Evolutionary conservation across 1,140 invertebrate genomes (phyloP).

Genomic region (Aphelenchoides besseyi): DNA sequence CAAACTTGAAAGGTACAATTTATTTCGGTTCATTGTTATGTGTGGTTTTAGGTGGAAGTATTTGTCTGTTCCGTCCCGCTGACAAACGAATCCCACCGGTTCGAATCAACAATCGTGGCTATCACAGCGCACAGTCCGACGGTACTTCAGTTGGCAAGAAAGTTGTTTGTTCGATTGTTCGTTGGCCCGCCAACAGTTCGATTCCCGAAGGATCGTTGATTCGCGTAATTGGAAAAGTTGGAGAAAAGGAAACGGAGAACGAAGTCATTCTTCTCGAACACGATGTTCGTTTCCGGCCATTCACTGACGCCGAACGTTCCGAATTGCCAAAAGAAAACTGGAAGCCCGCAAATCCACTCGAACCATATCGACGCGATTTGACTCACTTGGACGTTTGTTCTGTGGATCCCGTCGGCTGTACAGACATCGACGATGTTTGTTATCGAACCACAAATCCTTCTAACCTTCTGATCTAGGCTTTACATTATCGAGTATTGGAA

Average conservation of each 20-base stretch:
- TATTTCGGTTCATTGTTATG: conserved; percentile 24
- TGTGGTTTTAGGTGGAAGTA: conserved; percentile 67
- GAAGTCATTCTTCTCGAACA: conserved; percentile 80
- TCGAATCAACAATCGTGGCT: conserved; percentile 84
- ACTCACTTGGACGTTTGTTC: conserved; percentile 83
- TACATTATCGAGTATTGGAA: conserved; percentile 78
- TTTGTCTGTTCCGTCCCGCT: conserved; percentile 82
- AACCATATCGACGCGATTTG: conserved; percentile 45
- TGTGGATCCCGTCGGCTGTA: conserved; percentile 96
- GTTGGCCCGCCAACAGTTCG: conserved; percentile 65
- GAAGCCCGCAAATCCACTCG: conserved; percentile 68
- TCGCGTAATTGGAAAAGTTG: conserved; percentile 89
- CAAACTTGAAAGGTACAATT: conserved; percentile 68
- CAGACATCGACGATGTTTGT: conserved; percentile 99
- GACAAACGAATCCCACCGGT: conserved; percentile 85
- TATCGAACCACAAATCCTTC: too few species aligned
- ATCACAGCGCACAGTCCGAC: conserved; percentile 75
- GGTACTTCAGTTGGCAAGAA: conserved; percentile 65
- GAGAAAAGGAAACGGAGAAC: conserved; percentile 60
- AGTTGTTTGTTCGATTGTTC: conserved; percentile 80
- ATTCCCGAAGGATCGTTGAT: conserved; percentile 76
- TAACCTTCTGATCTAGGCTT: too few species aligned
- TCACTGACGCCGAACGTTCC: conserved; percentile 85
- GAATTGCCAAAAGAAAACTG: conserved; percentile 87
- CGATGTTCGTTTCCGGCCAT: conserved; percentile 89